Base-by-base conservation (phyloP, 2,888 invertebrate genomes). In the Meteorus cinctellus region DNA sequence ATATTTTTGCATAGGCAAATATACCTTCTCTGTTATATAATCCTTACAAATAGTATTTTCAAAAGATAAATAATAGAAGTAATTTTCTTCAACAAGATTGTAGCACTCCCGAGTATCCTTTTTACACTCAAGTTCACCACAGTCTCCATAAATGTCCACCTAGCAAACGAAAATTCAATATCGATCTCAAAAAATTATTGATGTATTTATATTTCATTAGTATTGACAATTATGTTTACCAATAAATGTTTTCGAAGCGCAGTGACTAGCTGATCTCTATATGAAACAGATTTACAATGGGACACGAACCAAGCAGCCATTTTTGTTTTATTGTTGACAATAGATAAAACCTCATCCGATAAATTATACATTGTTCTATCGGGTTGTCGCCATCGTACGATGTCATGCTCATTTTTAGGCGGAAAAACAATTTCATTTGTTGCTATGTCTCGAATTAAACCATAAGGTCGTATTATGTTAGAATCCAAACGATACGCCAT, bases 41-140 rank as follows among this genome's bases (percentile, higher is more conserved):
- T 94, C 93, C 55, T 89, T 85, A 77, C 94, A 92, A 75, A 93
- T 89, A 8, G 94, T 93, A 86, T 94, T 94, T 86, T 94, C 94
- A 83, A 94, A 92, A 0, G 92, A 91, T 65, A 94, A 86, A 82
- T 94, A 94, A 85, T 94, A 94, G 84, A 92, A 93, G 85, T 94
- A 94, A 70, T 91, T 90, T 72, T 87, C 88, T 79, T 88, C 90
- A n/a, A 92, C 71, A 27, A 88, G 87, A 83, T 90, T 89, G 73
- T 89, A 89, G 76, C 92, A 92, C 6, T 55, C 55, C 0, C 69
- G 41, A 4, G 16, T 41, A 27, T 59, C 41, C 1, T 48, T 34
- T 29, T 69, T 27, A 60, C 77, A 77, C 36, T 83, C 82, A 48
- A 83, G 84, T 0, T 79, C 48, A 34, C 75, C 75, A 67, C 75